phyloP scores from a whole-genome alignment of 2,113 vertebrate genomes.

The Rhagologus leucostigma region DNA sequence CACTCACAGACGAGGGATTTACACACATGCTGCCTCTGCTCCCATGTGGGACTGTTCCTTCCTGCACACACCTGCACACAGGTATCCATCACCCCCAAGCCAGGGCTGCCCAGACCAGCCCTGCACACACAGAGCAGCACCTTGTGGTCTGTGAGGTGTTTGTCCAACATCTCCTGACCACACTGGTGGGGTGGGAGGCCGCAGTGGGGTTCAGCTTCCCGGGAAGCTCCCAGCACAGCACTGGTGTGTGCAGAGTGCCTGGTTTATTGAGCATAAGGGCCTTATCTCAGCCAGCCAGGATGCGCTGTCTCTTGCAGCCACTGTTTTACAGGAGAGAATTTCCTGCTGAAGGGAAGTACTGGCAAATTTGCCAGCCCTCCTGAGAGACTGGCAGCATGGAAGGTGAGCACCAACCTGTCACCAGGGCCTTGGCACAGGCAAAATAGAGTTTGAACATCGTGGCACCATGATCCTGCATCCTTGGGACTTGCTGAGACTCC shows the following conservation, averaged over 20 bases:
- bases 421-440: not conserved
- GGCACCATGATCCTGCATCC: not conserved
- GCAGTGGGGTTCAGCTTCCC: not conserved
- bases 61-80: not conserved
- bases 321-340: not conserved
- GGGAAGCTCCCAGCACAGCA: not conserved
- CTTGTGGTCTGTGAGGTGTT: not conserved
- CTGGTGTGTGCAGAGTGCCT: no score
- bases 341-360: not conserved
- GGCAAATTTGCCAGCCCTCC: not conserved
- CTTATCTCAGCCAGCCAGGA: not conserved
- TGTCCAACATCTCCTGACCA: not conserved
- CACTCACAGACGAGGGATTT: not conserved
- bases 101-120: not conserved
- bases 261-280: not conserved
- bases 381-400: not conserved
- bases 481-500: not conserved
- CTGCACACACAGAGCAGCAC: accelerated
- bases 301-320: accelerated
- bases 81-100: accelerated
- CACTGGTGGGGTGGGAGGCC: not conserved
- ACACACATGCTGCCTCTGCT: accelerated
- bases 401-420: accelerated
- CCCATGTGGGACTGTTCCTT: accelerated
- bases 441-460: not conserved